Evolutionary conservation across 2,113 vertebrate genomes (phyloP), one percentile per base, ranked within the genome.

Genomic region (Chloroceryle aenea): DNA sequence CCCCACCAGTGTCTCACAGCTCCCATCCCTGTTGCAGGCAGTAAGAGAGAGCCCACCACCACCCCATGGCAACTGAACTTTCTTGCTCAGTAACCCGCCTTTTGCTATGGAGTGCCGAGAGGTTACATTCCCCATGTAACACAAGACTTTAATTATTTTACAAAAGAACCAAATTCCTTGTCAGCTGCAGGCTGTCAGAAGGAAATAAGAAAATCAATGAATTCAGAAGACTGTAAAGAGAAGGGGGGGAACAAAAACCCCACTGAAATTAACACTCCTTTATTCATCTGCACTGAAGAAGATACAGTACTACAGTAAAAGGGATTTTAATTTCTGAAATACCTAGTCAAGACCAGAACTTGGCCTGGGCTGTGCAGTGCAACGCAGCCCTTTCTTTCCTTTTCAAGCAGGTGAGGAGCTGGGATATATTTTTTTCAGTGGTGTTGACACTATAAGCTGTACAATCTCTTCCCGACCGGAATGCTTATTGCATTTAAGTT

Each of bases 181-280:
- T 75, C 81, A 91, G 93, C 64, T 80, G 69, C 22, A 93, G 64
- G 52, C 81, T 91, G 86, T 63, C 78, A 89, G 68, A 66, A 73
- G 68, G 92, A 97, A 97, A 90, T 90, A 93, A 95, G 71, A 88
- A 84, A 94, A 91, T 92, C 85, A 90, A 96, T 91, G 78, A 73
- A 94, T 81, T 80, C 66, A 90, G 69, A 93, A 62, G 85, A 59
- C 63, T 69, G 42, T 30, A 69, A 72, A 87, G 48, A 91, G 29
- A 83, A 77, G 4, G 45, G 45, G 43, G 45, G 43, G 38, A 12
- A 40, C 38, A 40, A 40, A 45, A n/a, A n/a, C 0, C 2, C 14
- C 38, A 23, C 25, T 26, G 84, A 94, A 94, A 90, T 26, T 8
- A 77, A 73, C 0, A 7, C 7, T 68, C 56, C 64, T 78, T 75